Conservation (phyloP, 2,888 invertebrate species). For the Netelia melanura region DNA sequence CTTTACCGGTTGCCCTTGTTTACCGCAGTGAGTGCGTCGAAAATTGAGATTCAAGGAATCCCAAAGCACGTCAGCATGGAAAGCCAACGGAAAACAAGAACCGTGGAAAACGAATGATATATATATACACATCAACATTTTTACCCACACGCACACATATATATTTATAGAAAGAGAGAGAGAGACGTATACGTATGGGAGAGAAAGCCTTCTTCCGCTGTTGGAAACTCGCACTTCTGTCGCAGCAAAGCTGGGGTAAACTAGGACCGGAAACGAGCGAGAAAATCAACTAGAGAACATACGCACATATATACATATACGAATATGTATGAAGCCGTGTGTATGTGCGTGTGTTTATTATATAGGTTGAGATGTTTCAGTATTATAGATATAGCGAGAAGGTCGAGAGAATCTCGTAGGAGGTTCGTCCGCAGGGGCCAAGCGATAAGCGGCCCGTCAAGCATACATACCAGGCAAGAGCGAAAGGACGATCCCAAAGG, state of each 20-base stretch:
- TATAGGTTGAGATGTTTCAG: constrained; percentile 6
- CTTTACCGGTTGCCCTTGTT: not conserved
- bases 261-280: constrained; percentile 22
- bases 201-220: constrained; percentile 32
- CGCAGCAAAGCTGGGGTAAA: constrained; percentile 31
- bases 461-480: constrained; percentile 34
- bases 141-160: not conserved
- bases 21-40: constrained; percentile 38
- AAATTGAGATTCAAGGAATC: constrained; percentile 70
- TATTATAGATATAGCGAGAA: constrained; percentile 29
- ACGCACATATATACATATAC: constrained; percentile 8
- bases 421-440: constrained; percentile 62
- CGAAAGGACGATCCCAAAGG: constrained; percentile 63
- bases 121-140: constrained; percentile 6
- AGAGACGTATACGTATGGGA: not conserved
- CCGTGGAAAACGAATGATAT: constrained; percentile 24
- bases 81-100: constrained; percentile 38
- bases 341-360: not conserved
- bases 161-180: not conserved
- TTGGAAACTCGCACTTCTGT: constrained; percentile 29
- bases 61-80: constrained; percentile 41
- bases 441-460: constrained; percentile 67
- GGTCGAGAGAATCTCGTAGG: constrained; percentile 55
- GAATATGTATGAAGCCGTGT: not conserved
- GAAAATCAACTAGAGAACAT: constrained; percentile 26